phyloP scores from a whole-genome alignment of 1,140 invertebrate genomes.

The Leptinotarsa texana region DNA sequence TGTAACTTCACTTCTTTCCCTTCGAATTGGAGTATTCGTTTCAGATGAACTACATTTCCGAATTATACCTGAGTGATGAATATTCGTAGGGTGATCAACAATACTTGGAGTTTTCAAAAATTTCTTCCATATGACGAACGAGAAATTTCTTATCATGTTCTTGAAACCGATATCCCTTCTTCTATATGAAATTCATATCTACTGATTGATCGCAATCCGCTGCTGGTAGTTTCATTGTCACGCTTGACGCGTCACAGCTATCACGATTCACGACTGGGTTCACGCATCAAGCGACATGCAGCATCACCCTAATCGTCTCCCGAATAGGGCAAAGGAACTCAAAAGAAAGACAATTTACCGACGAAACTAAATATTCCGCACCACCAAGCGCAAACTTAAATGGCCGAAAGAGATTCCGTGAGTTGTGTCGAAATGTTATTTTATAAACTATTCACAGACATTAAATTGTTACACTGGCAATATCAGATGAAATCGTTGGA shows the following conservation, averaged over 20 bases:
- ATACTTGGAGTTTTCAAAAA: too few relatives aligned
- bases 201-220: too few relatives aligned
- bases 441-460: constrained; percentile 30
- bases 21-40: too few relatives aligned
- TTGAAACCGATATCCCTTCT: too few relatives aligned
- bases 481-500: too few relatives aligned
- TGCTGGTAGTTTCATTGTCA: constrained; percentile 1
- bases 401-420: constrained; percentile 37
- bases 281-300: constrained; percentile 40
- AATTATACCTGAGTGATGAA: too few relatives aligned
- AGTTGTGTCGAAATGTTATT: constrained; percentile 37
- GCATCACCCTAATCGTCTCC: constrained; percentile 38
- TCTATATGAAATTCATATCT: too few relatives aligned
- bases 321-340: constrained; percentile 21
- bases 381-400: constrained; percentile 40
- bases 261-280: constrained; percentile 38
- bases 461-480: background rate
- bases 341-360: constrained; percentile 26
- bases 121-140: too few relatives aligned
- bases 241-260: constrained; percentile 33
- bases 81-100: too few relatives aligned
- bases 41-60: too few relatives aligned
- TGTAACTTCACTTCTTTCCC: too few relatives aligned
- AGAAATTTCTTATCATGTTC: too few relatives aligned
- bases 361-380: constrained; percentile 41